Percentiles rank a stretch among this genome's conserved stretches.
These are phyloP conservation scores for Excalfactoria chinensis DNA, from an alignment of 2,113 vertebrate species.

Conservation along the genomic window DNA sequence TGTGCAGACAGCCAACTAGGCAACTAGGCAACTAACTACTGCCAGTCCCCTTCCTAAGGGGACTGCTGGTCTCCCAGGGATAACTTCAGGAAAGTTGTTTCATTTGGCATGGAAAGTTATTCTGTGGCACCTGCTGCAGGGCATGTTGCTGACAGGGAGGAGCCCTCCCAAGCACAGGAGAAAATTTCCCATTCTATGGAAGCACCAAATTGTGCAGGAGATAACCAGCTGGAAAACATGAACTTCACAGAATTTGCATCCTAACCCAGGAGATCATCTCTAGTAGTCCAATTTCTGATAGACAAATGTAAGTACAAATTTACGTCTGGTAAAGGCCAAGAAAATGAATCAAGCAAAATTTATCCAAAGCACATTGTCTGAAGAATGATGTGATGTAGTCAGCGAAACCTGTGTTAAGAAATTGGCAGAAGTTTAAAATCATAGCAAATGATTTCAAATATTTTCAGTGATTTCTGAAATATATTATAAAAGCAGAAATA, in stretches of 20 bases:
- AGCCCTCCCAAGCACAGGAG: not conserved
- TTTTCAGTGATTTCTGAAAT: not conserved
- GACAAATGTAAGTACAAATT: not conserved
- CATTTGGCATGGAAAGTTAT: too few species aligned
- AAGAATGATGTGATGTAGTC: not conserved
- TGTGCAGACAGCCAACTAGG: not conserved
- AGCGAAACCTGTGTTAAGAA: not conserved
- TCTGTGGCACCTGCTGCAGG: rapidly evolving
- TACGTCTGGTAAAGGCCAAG: not conserved
- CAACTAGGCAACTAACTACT: not conserved
- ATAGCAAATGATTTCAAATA: conserved; percentile 12
- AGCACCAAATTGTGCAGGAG: not conserved
- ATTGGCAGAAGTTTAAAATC: conserved; percentile 30
- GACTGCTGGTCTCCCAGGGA: too few species aligned
- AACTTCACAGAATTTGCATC: too few species aligned
- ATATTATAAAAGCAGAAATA: conserved; percentile 2
- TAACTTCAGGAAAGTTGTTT: not conserved
- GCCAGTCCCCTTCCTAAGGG: too few species aligned
- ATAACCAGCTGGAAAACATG: not conserved
- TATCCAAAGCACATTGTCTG: not conserved
- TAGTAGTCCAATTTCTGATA: not conserved
- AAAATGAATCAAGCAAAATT: not conserved
- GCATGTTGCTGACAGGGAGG: rapidly evolving
- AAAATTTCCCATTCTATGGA: not conserved
- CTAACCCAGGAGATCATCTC: too few species aligned